phyloP scores from a whole-genome alignment of 2,888 invertebrate genomes.

The Aquatica leii region DNA sequence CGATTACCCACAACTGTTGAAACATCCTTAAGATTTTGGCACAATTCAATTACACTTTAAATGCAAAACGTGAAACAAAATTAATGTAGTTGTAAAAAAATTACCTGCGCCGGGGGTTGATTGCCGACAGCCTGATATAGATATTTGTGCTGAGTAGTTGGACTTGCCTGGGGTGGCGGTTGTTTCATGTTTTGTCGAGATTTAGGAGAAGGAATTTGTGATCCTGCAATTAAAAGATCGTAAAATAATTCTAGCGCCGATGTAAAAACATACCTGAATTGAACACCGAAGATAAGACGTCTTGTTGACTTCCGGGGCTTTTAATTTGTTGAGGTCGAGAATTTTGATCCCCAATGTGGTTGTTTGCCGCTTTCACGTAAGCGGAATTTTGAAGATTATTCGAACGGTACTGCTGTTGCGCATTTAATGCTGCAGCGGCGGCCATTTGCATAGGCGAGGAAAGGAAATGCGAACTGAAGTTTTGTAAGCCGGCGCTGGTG shows the following conservation, averaged over 20 bases:
- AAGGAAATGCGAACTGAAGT: conserved; percentile 65
- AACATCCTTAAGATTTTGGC: too few species aligned
- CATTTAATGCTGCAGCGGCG: conserved; percentile 68
- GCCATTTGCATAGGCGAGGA: conserved; percentile 71
- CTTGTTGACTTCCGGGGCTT: conserved; percentile 63
- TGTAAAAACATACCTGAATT: conserved; percentile 61
- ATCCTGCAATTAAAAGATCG: conserved; percentile 53
- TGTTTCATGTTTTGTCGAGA: conserved; percentile 64
- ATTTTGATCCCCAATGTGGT: conserved; percentile 52
- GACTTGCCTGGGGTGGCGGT: conserved; percentile 66
- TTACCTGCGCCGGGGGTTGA: conserved; percentile 59
- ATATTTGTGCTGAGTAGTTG: conserved; percentile 65
- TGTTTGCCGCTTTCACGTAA: conserved; percentile 57
- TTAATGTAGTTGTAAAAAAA: conserved; percentile 22
- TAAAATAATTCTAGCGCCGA: background rate
- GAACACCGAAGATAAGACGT: conserved; percentile 66
- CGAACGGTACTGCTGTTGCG: conserved; percentile 68
- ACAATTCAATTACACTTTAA: too few species aligned
- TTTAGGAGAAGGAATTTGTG: conserved; percentile 68
- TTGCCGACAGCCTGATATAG: conserved; percentile 64
- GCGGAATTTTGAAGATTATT: conserved; percentile 64
- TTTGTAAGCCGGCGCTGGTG: conserved; percentile 63
- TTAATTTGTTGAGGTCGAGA: conserved; percentile 65
- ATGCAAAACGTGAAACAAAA: too few species aligned
- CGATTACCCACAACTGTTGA: too few species aligned